A percentile compares a stretch with the other conserved stretches of the same genome.
These are phyloP conservation scores for Corbicula japonica DNA, from an alignment of 2,888 invertebrate species.

Conservation along the genomic window DNA sequence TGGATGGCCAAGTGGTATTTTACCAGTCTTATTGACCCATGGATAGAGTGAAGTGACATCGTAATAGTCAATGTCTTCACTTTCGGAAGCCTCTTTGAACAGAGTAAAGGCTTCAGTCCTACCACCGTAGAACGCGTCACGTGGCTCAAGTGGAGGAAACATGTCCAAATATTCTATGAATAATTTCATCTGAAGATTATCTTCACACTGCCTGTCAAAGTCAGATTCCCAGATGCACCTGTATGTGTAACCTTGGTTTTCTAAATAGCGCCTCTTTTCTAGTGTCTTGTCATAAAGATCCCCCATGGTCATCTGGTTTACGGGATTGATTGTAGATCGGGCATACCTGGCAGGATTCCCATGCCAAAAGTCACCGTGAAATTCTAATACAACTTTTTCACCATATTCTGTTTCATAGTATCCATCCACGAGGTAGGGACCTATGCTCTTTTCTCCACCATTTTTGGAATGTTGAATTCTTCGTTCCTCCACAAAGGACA, in stretches of 20 bases:
- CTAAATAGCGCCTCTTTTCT: constrained; percentile 42
- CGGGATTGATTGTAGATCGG: constrained; percentile 49
- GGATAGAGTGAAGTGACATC: constrained; percentile 76
- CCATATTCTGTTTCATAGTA: constrained; percentile 45
- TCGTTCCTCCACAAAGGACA: constrained; percentile 13
- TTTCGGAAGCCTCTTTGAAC: constrained; percentile 49
- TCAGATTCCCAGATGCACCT: constrained; percentile 71
- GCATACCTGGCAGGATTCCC: constrained; percentile 38
- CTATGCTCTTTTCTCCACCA: constrained; percentile 52
- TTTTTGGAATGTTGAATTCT: constrained; percentile 51
- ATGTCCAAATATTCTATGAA: constrained; percentile 51
- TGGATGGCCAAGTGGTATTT: constrained; percentile 72
- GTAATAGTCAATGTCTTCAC: constrained; percentile 70
- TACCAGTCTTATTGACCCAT: constrained; percentile 66
- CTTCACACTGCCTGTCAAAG: constrained; percentile 51
- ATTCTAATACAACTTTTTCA: constrained; percentile 50
- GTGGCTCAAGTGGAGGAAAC: constrained; percentile 60
- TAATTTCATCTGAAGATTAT: constrained; percentile 36
- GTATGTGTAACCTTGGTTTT: constrained; percentile 51
- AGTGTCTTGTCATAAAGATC: constrained; percentile 45
- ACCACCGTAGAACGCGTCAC: constrained; percentile 77
- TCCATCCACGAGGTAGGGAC: constrained; percentile 54
- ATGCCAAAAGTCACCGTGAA: constrained; percentile 62
- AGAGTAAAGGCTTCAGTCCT: constrained; percentile 73
- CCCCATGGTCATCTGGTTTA: constrained; percentile 40